Percentiles rank a stretch among this genome's conserved stretches.
Evolutionary conservation across 2,888 invertebrate genomes (phyloP).

Genomic region (Morpho achilles): DNA sequence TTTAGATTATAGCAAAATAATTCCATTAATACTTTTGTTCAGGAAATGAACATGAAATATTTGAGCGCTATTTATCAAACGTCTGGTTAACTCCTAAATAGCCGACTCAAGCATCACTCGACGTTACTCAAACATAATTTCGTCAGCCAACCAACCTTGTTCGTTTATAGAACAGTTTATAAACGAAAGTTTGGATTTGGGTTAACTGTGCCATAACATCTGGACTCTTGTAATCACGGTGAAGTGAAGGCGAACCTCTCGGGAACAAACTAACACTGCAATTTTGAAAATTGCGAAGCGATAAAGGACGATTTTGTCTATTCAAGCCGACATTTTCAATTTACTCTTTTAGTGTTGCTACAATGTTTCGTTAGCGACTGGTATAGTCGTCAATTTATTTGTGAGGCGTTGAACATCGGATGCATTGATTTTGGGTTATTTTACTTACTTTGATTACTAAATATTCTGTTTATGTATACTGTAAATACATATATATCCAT

Average conservation of each 20-base stretch:
- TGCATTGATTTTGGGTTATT: too few species aligned
- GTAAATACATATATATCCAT: too few species aligned
- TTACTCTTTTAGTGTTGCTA: conserved; percentile 7
- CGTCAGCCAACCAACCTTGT: conserved; percentile 9
- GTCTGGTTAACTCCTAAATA: conserved; percentile 4
- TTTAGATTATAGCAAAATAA: too few species aligned
- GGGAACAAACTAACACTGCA: conserved; percentile 36
- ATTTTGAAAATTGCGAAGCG: conserved; percentile 61
- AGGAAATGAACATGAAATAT: too few species aligned
- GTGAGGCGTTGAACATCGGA: too few species aligned
- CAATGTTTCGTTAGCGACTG: conserved; percentile 2
- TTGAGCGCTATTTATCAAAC: neutral
- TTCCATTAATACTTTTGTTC: too few species aligned
- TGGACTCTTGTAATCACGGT: conserved; percentile 46
- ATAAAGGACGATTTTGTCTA: conserved; percentile 37
- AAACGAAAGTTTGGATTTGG: conserved; percentile 43
- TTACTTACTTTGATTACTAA: too few species aligned
- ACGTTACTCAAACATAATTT: conserved; percentile 10
- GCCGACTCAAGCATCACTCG: conserved; percentile 1
- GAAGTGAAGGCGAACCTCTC: conserved; percentile 42
- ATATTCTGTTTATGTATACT: too few species aligned
- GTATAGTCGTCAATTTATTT: too few species aligned
- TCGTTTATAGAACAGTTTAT: conserved; percentile 31
- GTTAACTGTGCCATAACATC: conserved; percentile 54
- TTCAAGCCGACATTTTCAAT: conserved; percentile 21